phyloP scores from a whole-genome alignment of 2,113 vertebrate species.

The Alouatta palliata region DNA sequence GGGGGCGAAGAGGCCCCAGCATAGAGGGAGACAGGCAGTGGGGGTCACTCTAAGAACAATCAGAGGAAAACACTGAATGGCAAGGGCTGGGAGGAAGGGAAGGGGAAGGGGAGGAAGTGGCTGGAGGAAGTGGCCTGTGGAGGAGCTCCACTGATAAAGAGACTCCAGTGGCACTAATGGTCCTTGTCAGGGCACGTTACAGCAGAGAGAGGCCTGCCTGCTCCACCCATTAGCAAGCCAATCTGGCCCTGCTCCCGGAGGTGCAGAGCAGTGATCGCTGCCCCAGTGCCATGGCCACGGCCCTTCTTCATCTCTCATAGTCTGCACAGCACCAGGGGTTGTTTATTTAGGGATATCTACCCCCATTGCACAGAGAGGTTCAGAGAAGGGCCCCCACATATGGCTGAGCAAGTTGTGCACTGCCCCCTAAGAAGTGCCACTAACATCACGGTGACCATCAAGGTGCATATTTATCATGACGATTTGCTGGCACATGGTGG shows the following conservation, averaged over 20 bases:
- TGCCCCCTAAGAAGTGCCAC: neutral
- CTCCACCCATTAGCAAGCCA: neutral
- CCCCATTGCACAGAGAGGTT: neutral
- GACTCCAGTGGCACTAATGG: neutral
- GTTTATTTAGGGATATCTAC: neutral
- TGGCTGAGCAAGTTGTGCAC: neutral
- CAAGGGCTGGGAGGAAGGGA: constrained; percentile 10
- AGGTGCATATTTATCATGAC: accelerated
- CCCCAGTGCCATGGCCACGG: accelerated
- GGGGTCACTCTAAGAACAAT: constrained; percentile 45
- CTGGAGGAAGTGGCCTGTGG: neutral
- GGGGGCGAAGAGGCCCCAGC: neutral
- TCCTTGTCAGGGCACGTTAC: neutral
- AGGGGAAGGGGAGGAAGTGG: neutral
- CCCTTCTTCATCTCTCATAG: neutral
- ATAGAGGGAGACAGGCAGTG: neutral
- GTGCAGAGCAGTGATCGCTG: neutral
- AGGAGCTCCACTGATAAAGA: neutral
- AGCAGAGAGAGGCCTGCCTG: neutral
- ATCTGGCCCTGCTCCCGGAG: neutral
- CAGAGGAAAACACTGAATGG: constrained; percentile 36
- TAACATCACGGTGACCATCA: accelerated
- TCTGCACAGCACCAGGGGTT: neutral
- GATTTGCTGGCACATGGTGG: neutral
- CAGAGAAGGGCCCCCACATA: neutral